Evolutionary conservation across 2,113 vertebrate species (phyloP), one percentile per base, ranked within the genome.

Genomic region (Rhinoderma darwinii): DNA sequence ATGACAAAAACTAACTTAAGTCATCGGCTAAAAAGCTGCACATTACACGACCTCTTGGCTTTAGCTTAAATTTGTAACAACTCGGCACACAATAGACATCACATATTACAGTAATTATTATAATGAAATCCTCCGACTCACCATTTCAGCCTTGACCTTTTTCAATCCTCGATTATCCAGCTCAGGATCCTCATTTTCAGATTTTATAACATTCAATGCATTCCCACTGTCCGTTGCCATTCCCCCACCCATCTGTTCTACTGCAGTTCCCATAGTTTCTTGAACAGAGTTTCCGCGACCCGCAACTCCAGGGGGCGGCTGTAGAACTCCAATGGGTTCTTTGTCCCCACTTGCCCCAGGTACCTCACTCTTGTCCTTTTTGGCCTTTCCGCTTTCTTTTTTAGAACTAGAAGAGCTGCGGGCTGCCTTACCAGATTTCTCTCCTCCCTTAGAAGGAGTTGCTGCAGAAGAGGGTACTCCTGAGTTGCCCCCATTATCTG

Each of bases 141-240:
- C 98, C 97, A 99, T 99, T 93, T 99, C 98, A 14, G 94, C 96
- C 93, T 99, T 99, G 91, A 99, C 95, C 91, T 99, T 99, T 91
- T 99, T 99, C 92, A 97, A 90, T 63, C 93, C 94, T 91, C 98
- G 96, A 93, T 96, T 98, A 89, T 99, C 98, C 43, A 92, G 93
- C 85, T 99, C 98, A 91, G 96, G 94, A 66, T 99, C 98, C 92
- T 98, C 97, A 83, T 96, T 93, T 92, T 99, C 98, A 1, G 95
- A 93, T 93, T 99, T 99, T 93, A 96, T 92, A 27, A 96, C 95
- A 88, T 96, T 96, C 91, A 98, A 95, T 3, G 97, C 96, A 89
- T 96, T 95, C 93, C 97, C 96, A 51, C 96, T 94, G 92, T 99
- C 98, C 92, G 98, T 94, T 92, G 97, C 94, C 94, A 97, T 97